These are phyloP conservation scores for Epinephelus awoara DNA, from an alignment of 2,797 vertebrate genomes.

Conservation along the genomic window DNA sequence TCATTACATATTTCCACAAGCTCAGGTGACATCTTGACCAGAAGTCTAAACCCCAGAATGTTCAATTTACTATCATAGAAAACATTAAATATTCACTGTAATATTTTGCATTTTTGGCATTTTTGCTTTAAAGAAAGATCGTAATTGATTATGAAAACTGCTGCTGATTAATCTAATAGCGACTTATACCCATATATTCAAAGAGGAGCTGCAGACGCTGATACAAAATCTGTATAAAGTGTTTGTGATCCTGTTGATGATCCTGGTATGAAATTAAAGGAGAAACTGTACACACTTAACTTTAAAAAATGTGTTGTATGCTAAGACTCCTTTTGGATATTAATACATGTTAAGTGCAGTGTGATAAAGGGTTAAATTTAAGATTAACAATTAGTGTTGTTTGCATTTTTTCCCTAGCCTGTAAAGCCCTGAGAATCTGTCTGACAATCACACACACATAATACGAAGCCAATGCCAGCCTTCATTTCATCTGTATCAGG, in stretches of 20 bases:
- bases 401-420: not conserved
- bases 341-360: not conserved
- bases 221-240: too few relatives aligned
- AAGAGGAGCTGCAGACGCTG: not conserved
- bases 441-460: not conserved
- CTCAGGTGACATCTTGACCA: not conserved
- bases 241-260: not conserved
- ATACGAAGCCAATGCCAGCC: not conserved
- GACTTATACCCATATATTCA: not conserved
- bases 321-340: not conserved
- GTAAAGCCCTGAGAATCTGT: constrained; percentile 6
- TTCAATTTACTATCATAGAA: not conserved
- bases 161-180: not conserved
- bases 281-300: not conserved
- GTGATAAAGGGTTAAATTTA: not conserved
- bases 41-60: not conserved
- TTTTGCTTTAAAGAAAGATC: not conserved
- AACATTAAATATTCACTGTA: not conserved
- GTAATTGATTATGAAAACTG: not conserved
- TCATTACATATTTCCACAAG: not conserved
- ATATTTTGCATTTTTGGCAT: too few relatives aligned
- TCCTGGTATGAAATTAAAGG: too few relatives aligned
- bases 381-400: not conserved
- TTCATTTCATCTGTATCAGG: not conserved
- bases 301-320: not conserved